Percentiles rank a stretch among this genome's conserved stretches.
These are phyloP conservation scores for Drosophila sulfurigaster DNA, from an alignment of 1,140 invertebrate species.

Conservation along the genomic window DNA sequence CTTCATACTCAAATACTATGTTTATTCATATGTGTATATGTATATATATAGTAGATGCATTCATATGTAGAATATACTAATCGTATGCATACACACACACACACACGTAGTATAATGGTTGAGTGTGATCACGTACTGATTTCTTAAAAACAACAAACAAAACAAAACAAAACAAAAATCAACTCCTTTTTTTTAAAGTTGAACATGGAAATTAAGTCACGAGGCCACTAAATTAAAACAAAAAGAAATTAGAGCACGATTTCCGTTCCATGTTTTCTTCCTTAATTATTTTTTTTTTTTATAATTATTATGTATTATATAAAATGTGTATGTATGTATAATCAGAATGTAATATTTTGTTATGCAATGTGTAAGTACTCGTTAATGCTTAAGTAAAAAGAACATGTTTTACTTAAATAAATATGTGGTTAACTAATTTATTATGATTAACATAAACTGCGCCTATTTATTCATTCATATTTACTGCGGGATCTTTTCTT, in stretches of 20 bases:
- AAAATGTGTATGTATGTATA: conserved; percentile 49
- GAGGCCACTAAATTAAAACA: neutral
- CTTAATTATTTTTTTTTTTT: conserved; percentile 70
- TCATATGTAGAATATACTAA: neutral
- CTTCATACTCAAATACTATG: conserved; percentile 16
- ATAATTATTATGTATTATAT: conserved; percentile 70
- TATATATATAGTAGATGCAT: conserved; percentile 13
- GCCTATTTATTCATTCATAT: conserved; percentile 6
- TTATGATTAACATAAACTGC: conserved; percentile 41
- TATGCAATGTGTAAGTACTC: conserved; percentile 77
- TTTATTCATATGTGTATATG: conserved; percentile 12
- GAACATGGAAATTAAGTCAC: conserved; percentile 35
- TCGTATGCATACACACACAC: conserved; percentile 32
- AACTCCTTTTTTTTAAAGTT: neutral
- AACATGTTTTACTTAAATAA: conserved; percentile 47
- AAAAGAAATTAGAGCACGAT: conserved; percentile 45
- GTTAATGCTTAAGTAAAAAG: conserved; percentile 52
- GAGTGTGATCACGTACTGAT: conserved; percentile 38
- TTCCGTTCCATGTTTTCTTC: conserved; percentile 50
- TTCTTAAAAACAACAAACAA: conserved; percentile 12
- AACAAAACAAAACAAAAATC: neutral
- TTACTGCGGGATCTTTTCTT: neutral
- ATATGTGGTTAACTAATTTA: conserved; percentile 72
- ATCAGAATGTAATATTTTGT: conserved; percentile 76
- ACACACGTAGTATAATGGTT: conserved; percentile 25